A percentile compares a stretch with the other conserved stretches of the same genome.
Evolutionary conservation across 2,797 vertebrate species (phyloP).

Genomic region (Myotis daubentonii): DNA sequence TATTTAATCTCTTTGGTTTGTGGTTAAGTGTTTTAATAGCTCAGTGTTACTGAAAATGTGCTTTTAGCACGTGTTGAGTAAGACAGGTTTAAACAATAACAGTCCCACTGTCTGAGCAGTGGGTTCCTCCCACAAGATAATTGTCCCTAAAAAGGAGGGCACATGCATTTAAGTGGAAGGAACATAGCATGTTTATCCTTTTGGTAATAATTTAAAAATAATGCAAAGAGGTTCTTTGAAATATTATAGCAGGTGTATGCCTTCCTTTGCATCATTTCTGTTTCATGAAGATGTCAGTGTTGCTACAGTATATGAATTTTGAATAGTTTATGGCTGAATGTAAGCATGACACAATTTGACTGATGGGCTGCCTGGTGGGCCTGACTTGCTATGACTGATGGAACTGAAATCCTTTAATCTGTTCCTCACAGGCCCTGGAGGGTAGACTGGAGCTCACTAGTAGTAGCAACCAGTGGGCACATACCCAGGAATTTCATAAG

Average conservation of each 20-base stretch:
- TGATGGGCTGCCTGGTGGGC: background rate
- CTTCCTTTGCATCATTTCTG: background rate
- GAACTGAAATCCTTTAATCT: background rate
- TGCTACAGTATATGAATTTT: background rate
- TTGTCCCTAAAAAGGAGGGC: constrained; percentile 63
- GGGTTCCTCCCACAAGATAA: constrained; percentile 49
- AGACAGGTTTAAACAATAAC: constrained; percentile 59
- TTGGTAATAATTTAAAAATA: constrained; percentile 58
- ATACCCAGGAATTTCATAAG: background rate
- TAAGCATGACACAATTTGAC: background rate
- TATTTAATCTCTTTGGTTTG: constrained; percentile 72
- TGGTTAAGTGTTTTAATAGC: constrained; percentile 63
- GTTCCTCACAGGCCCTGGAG: background rate
- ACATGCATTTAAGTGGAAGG: constrained; percentile 70
- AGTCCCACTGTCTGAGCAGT: constrained; percentile 48
- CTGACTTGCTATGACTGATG: background rate
- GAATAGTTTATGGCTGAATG: background rate
- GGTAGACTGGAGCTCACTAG: background rate
- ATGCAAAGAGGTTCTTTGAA: background rate
- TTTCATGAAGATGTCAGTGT: background rate
- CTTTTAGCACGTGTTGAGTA: constrained; percentile 73
- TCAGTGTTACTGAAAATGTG: constrained; percentile 69
- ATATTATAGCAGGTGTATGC: background rate
- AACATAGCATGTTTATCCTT: constrained; percentile 63
- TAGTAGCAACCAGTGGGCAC: background rate